Percentiles rank a stretch among this genome's conserved stretches.
phyloP scores from a whole-genome alignment of 1,140 invertebrate species.

The Drosophila kikkawai region DNA sequence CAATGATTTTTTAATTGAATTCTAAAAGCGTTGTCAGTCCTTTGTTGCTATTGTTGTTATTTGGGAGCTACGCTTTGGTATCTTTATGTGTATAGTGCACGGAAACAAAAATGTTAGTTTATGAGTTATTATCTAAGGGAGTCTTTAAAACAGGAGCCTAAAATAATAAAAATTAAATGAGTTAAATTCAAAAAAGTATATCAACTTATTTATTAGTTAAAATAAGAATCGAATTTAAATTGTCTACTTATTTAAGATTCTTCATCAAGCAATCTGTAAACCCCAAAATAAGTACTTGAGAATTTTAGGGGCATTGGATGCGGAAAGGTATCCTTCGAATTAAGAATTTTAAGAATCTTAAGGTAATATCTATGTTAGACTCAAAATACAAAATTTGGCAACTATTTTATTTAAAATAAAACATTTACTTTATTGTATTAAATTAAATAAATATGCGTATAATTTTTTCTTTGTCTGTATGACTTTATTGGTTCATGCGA shows the following conservation, averaged over 20 bases:
- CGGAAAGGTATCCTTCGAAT: too few relatives aligned
- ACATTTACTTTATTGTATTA: too few relatives aligned
- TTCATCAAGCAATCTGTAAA: background rate
- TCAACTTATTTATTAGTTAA: too few relatives aligned
- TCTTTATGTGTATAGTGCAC: conserved; percentile 40
- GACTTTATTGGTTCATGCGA: conserved; percentile 16
- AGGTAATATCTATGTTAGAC: background rate
- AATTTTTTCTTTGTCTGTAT: background rate
- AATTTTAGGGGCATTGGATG: background rate
- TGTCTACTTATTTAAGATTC: background rate
- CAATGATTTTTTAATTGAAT: conserved; percentile 84
- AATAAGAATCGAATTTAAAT: background rate
- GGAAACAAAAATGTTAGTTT: background rate
- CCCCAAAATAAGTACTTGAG: background rate
- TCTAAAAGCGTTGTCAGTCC: conserved; percentile 79
- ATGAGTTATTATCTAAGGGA: background rate
- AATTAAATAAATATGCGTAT: background rate
- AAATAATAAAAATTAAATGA: background rate
- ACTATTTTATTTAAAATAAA: background rate
- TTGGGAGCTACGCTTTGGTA: conserved; percentile 72
- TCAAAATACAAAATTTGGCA: rapidly evolving
- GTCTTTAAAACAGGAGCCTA: rapidly evolving
- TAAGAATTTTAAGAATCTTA: background rate
- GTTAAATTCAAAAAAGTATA: background rate
- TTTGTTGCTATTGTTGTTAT: conserved; percentile 50